These are phyloP conservation scores for Cybosia mesomella DNA, from an alignment of 2,888 invertebrate genomes.

Conservation along the genomic window DNA sequence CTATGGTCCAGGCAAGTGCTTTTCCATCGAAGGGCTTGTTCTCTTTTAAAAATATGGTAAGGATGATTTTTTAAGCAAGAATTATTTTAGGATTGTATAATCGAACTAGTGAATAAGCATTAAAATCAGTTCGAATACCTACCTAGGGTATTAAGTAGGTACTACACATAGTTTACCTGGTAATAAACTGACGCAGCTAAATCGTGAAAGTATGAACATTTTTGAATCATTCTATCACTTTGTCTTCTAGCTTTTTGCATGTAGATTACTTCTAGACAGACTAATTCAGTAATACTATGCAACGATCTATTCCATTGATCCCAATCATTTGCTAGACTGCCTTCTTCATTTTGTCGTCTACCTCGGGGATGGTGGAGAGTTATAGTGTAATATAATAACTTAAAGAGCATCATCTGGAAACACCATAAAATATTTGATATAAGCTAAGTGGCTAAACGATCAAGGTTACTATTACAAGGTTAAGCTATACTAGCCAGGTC, in stretches of 20 bases:
- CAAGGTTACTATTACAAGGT: no score
- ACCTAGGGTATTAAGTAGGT: not conserved
- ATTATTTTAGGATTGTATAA: no score
- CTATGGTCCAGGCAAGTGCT: no score
- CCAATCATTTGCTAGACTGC: conserved; percentile 74
- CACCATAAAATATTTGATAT: no score
- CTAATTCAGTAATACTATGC: conserved; percentile 72
- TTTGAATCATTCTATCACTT: conserved; percentile 55
- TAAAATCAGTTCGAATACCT: no score
- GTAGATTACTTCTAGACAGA: conserved; percentile 69
- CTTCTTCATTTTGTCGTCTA: conserved; percentile 59
- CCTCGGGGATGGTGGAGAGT: conserved; percentile 77
- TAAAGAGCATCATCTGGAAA: conserved; percentile 73
- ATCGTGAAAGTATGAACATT: conserved; percentile 61
- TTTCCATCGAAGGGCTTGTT: no score
- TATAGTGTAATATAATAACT: conserved; percentile 67
- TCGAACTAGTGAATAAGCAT: no score
- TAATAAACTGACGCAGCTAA: conserved; percentile 74
- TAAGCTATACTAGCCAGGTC: no score
- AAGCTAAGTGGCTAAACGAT: no score
- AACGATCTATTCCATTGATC: conserved; percentile 72
- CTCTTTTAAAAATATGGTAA: no score
- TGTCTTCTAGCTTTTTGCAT: conserved; percentile 69
- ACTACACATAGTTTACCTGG: conserved; percentile 71
- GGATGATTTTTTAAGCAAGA: no score